phyloP scores from a whole-genome alignment of 2,113 vertebrate species.

The Kryptolebias marmoratus region DNA sequence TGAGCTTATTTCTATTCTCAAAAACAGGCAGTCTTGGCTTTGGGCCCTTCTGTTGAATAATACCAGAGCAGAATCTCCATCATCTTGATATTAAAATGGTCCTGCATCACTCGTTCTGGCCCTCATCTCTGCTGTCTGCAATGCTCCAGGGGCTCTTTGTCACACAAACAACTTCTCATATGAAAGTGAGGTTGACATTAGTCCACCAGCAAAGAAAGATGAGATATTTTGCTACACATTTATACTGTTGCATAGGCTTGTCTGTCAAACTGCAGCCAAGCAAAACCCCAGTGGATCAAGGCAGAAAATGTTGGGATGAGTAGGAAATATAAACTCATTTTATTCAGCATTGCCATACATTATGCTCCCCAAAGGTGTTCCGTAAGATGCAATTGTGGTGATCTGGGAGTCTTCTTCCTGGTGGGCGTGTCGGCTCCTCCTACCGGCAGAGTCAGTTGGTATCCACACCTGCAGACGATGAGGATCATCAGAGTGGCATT shows the following conservation, averaged over 20 bases:
- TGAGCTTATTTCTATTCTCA: slow-evolving; percentile 61
- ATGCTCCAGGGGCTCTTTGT: slow-evolving; percentile 51
- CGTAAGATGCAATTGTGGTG: too few species aligned
- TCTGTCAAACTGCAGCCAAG: slow-evolving; percentile 35
- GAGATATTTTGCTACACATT: slow-evolving; percentile 51
- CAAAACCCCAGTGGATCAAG: slow-evolving; percentile 23
- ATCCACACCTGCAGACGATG: too few species aligned
- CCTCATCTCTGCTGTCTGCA: slow-evolving; percentile 44
- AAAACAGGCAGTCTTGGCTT: slow-evolving; percentile 52
- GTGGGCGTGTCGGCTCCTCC: too few species aligned
- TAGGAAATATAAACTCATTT: not conserved
- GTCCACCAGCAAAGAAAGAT: slow-evolving; percentile 53
- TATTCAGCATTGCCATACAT: not conserved
- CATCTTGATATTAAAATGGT: slow-evolving; percentile 71
- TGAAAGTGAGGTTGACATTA: slow-evolving; percentile 45
- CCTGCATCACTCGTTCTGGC: slow-evolving; percentile 31
- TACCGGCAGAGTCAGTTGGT: too few species aligned
- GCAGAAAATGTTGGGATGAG: not conserved
- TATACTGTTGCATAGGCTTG: slow-evolving; percentile 32
- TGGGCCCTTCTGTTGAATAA: slow-evolving; percentile 44
- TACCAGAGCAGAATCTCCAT: slow-evolving; percentile 54
- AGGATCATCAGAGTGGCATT: too few species aligned
- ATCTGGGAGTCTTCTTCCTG: too few species aligned
- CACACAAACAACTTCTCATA: slow-evolving; percentile 52
- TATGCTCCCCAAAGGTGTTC: not conserved